Base-by-base conservation (phyloP, 2,797 vertebrate genomes). In the Rallus crepitans region DNA sequence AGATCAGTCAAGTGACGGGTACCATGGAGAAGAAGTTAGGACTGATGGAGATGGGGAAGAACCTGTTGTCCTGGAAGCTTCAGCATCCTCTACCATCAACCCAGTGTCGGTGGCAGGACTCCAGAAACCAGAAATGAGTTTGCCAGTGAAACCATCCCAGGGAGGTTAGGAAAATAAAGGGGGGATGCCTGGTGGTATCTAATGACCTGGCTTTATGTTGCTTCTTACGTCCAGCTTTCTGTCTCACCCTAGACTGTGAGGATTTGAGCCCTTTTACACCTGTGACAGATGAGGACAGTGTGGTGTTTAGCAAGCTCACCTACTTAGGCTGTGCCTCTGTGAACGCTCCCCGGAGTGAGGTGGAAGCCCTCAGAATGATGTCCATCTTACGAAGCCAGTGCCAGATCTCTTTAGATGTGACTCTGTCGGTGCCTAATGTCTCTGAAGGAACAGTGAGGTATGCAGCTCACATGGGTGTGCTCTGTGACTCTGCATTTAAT, bases 381-480 rank as follows among this genome's bases (percentile, higher is more conserved):
- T 99, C 98, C 87, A 99, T 99, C 93, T 97, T 99, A 75, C 98
- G 99, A 9, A 98, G 99, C 87, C 99, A 99, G 96, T 99, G 99
- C 98, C 99, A 99, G 97, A 97, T 99, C 69, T 99, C 99, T 40
- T 97, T 99, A 84, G 99, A 99, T 21, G 99, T 99, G 88, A 99
- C 99, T 5, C 98, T 99, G 20, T 99, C 99, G 1, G 99, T 99
- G 96, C 99, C 99, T 9, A 99, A 99, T 9, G 99, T 99, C 48
- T 99, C 99, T 1, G 99, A 99, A 96, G 99, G 99, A 86, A 99
- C 99, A 1, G 99, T 99, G 82, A 99, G 99, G 99, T 99, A 96
- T 9, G 75, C 39, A 39, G 75, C 59, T 81, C 1, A 0, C 25
- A 24, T 5, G 9, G 11, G 15, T 23, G 7, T 5, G 18, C 63